Conservation (phyloP, 2,797 vertebrate species). For the Menidia menidia region DNA sequence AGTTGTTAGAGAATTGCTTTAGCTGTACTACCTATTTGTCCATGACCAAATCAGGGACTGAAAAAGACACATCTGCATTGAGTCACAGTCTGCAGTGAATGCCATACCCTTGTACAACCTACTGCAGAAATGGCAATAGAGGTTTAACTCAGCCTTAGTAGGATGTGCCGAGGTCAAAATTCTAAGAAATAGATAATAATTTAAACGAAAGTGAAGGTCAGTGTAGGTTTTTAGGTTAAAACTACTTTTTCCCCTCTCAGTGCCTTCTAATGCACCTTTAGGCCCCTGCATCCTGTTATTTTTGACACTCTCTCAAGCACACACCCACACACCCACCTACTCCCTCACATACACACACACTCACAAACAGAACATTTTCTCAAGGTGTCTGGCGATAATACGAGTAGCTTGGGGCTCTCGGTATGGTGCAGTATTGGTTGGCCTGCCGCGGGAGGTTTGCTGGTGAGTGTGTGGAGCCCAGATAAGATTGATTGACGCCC, state of each 20-base stretch:
- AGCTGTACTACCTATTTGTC: slow-evolving; percentile 14
- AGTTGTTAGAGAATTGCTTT: background rate
- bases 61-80: slow-evolving; percentile 64
- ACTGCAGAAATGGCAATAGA: slow-evolving; percentile 55
- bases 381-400: slow-evolving; percentile 74
- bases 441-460: slow-evolving; percentile 67
- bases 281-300: slow-evolving; percentile 38
- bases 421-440: slow-evolving; percentile 53
- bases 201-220: slow-evolving; percentile 47
- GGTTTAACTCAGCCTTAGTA: slow-evolving; percentile 51
- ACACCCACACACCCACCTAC: slow-evolving; percentile 10
- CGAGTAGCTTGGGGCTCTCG: slow-evolving; percentile 57
- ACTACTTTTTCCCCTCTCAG: slow-evolving; percentile 37
- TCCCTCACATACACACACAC: slow-evolving; percentile 14
- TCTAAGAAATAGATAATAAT: slow-evolving; percentile 43
- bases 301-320: slow-evolving; percentile 33
- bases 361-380: slow-evolving; percentile 59
- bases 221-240: slow-evolving; percentile 42
- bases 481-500: slow-evolving; percentile 85
- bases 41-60: slow-evolving; percentile 54
- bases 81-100: slow-evolving; percentile 61
- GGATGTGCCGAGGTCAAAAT: slow-evolving; percentile 34
- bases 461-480: slow-evolving; percentile 72
- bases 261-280: slow-evolving; percentile 59
- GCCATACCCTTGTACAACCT: slow-evolving; percentile 60